Base-by-base conservation (phyloP, 1,140 invertebrate species). In the Aphaenogaster floridana region DNA sequence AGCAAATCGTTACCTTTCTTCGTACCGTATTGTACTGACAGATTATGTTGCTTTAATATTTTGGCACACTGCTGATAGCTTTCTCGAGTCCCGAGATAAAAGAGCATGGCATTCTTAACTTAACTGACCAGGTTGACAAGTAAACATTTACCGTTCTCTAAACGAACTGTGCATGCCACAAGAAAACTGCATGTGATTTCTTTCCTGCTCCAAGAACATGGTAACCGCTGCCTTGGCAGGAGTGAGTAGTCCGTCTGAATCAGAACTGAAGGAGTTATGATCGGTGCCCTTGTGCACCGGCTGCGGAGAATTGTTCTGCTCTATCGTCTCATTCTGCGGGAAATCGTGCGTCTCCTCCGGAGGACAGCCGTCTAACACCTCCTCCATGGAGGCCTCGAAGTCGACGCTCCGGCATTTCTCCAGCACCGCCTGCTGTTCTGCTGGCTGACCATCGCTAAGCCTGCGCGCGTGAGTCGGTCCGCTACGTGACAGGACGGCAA, bases 241-340 rank as follows among this genome's bases (percentile, higher is more conserved):
- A 87, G 96, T 96, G 77, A 96, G 94, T 74, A 96, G 92, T 92
- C 96, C 96, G 90, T 97, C 97, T 36, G 97, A 97, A 92, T 97
- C 97, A 28, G 96, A 97, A 90, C 96, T 97, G 69, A 96, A 92
- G 45, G 96, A 97, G 91, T 96, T 94, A 89, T 96, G 96, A 93
- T 97, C 96, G 87, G 94, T 88, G 57, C 63, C 34, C 59, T 89
- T 93, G 8, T 86, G 83, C 39, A 80, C 81, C 50, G 78, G 80
- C 39, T 90, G 90, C 61, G 88, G 89, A 17, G 84, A 91, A 42
- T 68, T 71, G 15, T 54, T 57, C 45, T 90, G 88, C 48, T 61
- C 78, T 89, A 52, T 74, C 48, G 17, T 78, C 45, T 86, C 63
- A 54, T 84, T 61, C 66, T 45, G 80, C 13, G 28, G 42, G 5